phyloP scores from a whole-genome alignment of 1,140 invertebrate species.

The Lanistes nyassanus region DNA sequence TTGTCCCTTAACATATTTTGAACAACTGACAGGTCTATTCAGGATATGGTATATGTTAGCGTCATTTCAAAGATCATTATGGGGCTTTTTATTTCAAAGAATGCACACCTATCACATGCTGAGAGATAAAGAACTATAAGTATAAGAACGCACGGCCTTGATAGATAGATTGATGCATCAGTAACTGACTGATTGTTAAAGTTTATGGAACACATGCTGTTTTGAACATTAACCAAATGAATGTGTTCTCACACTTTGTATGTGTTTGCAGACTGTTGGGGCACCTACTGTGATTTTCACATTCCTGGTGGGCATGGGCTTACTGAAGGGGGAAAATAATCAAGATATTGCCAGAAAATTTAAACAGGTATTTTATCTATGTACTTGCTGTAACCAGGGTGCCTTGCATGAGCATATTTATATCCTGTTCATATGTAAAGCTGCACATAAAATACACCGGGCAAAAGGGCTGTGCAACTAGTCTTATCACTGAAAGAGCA shows the following conservation, averaged over 20 bases:
- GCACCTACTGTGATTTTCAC: constrained; percentile 23
- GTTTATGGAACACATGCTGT: neutral
- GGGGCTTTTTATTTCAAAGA: no score
- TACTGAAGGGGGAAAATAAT: constrained; percentile 19
- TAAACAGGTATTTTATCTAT: constrained; percentile 14
- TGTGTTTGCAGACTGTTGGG: constrained; percentile 23
- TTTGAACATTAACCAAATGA: no score
- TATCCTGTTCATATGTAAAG: no score
- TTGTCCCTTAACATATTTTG: neutral
- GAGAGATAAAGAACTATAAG: neutral
- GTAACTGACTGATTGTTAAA: neutral
- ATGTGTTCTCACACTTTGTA: neutral
- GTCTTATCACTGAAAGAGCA: no score
- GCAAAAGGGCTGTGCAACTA: no score
- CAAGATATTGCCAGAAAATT: constrained; percentile 24
- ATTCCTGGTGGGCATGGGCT: constrained; percentile 30
- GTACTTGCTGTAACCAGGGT: no score
- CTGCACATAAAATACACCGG: no score
- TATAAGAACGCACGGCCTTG: neutral
- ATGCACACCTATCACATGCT: neutral
- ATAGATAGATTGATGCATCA: neutral
- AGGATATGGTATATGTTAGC: no score
- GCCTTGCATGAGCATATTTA: no score
- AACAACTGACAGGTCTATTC: neutral
- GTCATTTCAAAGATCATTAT: no score